Conservation (phyloP, 2,888 invertebrate species). For the Priocnemis perturbator region DNA sequence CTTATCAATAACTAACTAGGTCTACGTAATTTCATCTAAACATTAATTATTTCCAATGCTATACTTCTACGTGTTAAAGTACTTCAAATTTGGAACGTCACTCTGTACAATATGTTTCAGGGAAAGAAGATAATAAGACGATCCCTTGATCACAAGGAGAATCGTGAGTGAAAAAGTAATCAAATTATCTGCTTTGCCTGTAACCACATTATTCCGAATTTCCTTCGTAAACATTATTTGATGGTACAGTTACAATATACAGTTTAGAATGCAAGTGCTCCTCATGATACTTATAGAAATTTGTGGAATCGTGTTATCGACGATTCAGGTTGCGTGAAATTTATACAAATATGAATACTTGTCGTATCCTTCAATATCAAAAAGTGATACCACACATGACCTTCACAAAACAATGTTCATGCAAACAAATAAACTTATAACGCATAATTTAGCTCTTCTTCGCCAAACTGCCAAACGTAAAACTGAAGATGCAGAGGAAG, state of each 20-base stretch:
- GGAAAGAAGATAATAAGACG: slow-evolving; percentile 47
- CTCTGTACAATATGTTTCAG: slow-evolving; percentile 52
- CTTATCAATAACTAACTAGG: slow-evolving; percentile 23
- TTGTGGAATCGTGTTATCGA: neutral
- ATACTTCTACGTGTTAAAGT: slow-evolving; percentile 15
- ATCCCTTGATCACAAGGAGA: slow-evolving; percentile 39
- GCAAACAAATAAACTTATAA: neutral
- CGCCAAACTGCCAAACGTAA: slow-evolving; percentile 10
- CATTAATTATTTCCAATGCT: slow-evolving; percentile 29
- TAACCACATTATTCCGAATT: slow-evolving; percentile 11
- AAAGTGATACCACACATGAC: neutral
- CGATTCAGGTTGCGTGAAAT: neutral
- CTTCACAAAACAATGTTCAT: neutral
- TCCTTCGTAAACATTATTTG: slow-evolving; percentile 4
- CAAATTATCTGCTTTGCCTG: slow-evolving; percentile 22
- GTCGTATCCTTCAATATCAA: neutral
- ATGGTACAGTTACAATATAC: slow-evolving; percentile 2
- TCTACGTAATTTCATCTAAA: slow-evolving; percentile 30
- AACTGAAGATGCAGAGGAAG: slow-evolving; percentile 37
- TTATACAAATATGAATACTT: neutral
- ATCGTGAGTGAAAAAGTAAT: slow-evolving; percentile 7
- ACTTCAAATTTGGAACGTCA: slow-evolving; percentile 42
- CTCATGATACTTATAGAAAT: neutral
- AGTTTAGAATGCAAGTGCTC: slow-evolving; percentile 19
- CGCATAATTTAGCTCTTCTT: slow-evolving; percentile 1